phyloP scores from a whole-genome alignment of 2,113 vertebrate species.

The Nettapus auritus region DNA sequence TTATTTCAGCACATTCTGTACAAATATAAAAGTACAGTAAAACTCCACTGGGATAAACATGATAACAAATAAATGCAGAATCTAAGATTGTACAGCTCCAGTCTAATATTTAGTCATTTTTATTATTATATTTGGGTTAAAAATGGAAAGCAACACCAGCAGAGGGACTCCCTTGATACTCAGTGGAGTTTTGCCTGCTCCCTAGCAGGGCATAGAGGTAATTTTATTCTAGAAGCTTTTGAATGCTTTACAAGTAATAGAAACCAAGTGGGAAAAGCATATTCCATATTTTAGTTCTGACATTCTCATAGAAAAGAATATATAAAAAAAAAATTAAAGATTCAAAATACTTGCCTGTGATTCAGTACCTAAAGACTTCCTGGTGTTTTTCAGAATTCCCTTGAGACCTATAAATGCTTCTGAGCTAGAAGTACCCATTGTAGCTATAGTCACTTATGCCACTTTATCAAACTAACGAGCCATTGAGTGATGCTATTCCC shows the following conservation, averaged over 20 bases:
- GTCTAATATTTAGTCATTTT: slow-evolving; percentile 77
- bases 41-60: slow-evolving; percentile 47
- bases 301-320: slow-evolving; percentile 71
- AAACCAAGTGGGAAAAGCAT: slow-evolving; percentile 77
- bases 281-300: slow-evolving; percentile 80
- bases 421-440: slow-evolving; percentile 66
- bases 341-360: slow-evolving; percentile 76
- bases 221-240: slow-evolving; percentile 72
- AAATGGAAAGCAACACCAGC: slow-evolving; percentile 68
- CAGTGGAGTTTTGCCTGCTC: slow-evolving; percentile 36
- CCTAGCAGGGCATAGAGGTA: slow-evolving; percentile 54
- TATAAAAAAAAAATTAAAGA: slow-evolving; percentile 73
- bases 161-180: slow-evolving; percentile 54
- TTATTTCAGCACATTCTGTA: slow-evolving; percentile 51
- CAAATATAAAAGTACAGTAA: slow-evolving; percentile 51
- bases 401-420: slow-evolving; percentile 73
- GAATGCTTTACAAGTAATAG: slow-evolving; percentile 77
- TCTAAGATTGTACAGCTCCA: slow-evolving; percentile 45
- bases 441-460: slow-evolving; percentile 66
- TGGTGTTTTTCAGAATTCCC: slow-evolving; percentile 78
- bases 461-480: slow-evolving; percentile 85
- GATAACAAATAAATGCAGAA: slow-evolving; percentile 68
- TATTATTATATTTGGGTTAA: slow-evolving; percentile 67
- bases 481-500: slow-evolving; percentile 76
- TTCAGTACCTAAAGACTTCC: slow-evolving; percentile 76